Evolutionary conservation across 2,888 invertebrate genomes (phyloP).

Genomic region (Athalia cordata): DNA sequence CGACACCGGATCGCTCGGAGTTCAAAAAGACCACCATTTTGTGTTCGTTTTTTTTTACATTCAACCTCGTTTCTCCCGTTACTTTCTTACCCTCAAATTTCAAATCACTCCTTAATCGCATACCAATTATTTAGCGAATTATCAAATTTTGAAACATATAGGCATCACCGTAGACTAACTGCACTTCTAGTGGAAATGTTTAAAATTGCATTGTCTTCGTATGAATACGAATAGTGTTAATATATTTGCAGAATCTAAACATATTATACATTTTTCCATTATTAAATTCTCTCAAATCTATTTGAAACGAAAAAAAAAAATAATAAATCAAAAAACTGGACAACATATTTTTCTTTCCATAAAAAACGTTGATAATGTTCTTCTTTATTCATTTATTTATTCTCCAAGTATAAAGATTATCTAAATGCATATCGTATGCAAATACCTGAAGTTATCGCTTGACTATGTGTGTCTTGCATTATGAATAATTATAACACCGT

Average conservation of each 20-base stretch:
- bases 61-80: too few relatives aligned
- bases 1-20: too few relatives aligned
- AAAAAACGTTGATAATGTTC: too few relatives aligned
- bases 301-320: too few relatives aligned
- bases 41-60: too few relatives aligned
- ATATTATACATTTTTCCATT: background rate
- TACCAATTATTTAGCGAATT: conserved; percentile 26
- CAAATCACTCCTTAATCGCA: background rate
- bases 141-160: background rate
- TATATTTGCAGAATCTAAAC: background rate
- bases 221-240: conserved; percentile 9
- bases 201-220: conserved; percentile 54
- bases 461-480: background rate
- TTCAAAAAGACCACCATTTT: too few relatives aligned
- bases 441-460: background rate
- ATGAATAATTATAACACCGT: background rate
- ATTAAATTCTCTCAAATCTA: too few relatives aligned
- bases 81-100: background rate
- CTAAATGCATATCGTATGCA: background rate
- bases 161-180: conserved; percentile 55
- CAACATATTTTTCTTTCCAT: background rate
- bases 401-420: background rate
- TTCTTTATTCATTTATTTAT: background rate
- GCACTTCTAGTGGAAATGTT: conserved; percentile 54
- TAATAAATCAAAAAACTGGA: too few relatives aligned